Evolutionary conservation across 2,888 invertebrate species (phyloP).

Genomic region (Aethes cnicana): DNA sequence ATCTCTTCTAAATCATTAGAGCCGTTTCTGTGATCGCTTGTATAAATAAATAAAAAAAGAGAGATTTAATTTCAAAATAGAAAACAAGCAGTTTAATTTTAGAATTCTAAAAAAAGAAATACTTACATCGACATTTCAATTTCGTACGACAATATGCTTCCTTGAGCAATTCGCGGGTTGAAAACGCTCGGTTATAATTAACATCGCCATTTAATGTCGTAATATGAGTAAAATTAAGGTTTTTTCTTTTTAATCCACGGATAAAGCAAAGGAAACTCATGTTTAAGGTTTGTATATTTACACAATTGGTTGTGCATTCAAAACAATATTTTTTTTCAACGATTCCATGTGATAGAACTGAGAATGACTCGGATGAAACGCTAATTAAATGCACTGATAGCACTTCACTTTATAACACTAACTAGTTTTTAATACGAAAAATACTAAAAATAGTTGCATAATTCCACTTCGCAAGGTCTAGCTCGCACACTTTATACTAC

Average conservation of each 20-base stretch:
- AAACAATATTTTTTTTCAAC: conserved; percentile 11
- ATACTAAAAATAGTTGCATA: conserved; percentile 45
- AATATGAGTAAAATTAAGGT: conserved; percentile 46
- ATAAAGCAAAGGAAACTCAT: conserved; percentile 49
- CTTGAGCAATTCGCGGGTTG: conserved; percentile 72
- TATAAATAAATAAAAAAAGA: neutral
- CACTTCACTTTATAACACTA: neutral
- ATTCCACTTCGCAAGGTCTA: neutral
- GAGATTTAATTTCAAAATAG: neutral
- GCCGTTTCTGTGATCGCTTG: too few relatives aligned
- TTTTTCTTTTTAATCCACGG: conserved; percentile 48
- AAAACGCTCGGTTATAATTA: conserved; percentile 47
- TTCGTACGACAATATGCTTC: conserved; percentile 86
- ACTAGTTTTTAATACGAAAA: conserved; percentile 12
- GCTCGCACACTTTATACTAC: neutral
- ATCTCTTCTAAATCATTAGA: too few relatives aligned
- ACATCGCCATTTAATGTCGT: conserved; percentile 41
- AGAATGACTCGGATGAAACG: too few relatives aligned
- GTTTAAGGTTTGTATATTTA: conserved; percentile 20
- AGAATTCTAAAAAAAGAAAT: conserved; percentile 31
- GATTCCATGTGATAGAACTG: too few relatives aligned
- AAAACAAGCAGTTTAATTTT: conserved; percentile 20
- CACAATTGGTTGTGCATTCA: conserved; percentile 7
- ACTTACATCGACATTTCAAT: conserved; percentile 88
- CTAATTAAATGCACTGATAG: neutral